Evolutionary conservation across 1,140 invertebrate species (phyloP).

Genomic region (Apis laboriosa): DNA sequence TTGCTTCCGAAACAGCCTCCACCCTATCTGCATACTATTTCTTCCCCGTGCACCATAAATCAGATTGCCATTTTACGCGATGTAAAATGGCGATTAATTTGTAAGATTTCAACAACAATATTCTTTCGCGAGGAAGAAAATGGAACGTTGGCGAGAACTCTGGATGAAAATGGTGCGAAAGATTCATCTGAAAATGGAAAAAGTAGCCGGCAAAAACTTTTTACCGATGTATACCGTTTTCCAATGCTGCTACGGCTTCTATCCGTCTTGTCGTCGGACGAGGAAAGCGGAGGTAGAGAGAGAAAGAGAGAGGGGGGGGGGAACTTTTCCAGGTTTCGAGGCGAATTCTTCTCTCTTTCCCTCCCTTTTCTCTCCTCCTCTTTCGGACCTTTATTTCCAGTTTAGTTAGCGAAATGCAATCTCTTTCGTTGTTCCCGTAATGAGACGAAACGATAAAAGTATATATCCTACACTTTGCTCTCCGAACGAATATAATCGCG

Average conservation of each 20-base stretch:
- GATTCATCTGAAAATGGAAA: constrained; percentile 51
- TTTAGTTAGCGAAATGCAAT: constrained; percentile 66
- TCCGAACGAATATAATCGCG: constrained; percentile 55
- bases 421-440: constrained; percentile 70
- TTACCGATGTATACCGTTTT: constrained; percentile 56
- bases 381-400: constrained; percentile 36
- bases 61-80: not conserved
- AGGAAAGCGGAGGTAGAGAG: constrained; percentile 27
- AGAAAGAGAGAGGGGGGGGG: not conserved
- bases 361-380: not conserved
- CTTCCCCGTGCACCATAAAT: constrained; percentile 24
- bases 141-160: not conserved
- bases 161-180: constrained; percentile 23
- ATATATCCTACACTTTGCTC: constrained; percentile 64
- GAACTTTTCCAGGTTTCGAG: constrained; percentile 34
- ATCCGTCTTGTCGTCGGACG: constrained; percentile 58
- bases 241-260: constrained; percentile 35
- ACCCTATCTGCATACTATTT: not conserved
- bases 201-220: constrained; percentile 54
- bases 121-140: constrained; percentile 2
- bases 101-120: not conserved
- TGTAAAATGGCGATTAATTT: constrained; percentile 21
- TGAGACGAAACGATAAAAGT: constrained; percentile 73
- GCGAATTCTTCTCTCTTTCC: constrained; percentile 28
- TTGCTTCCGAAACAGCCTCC: constrained; percentile 27